A percentile compares a stretch with the other conserved stretches of the same genome.
These are phyloP conservation scores for Diploptera punctata DNA, from an alignment of 2,888 invertebrate genomes.

Conservation along the genomic window DNA sequence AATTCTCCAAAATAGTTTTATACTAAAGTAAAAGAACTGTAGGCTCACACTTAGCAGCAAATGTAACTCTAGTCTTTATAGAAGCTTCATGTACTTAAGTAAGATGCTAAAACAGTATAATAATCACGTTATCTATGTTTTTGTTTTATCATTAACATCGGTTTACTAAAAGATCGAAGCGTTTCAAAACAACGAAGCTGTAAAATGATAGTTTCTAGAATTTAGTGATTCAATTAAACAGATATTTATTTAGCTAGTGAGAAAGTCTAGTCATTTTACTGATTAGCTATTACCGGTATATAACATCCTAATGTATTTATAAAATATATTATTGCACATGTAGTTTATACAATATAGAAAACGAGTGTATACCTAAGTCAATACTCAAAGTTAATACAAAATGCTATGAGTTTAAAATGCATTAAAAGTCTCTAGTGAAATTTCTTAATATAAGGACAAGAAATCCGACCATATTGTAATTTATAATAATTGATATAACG, in stretches of 20 bases:
- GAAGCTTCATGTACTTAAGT: not conserved
- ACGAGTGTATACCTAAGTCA: conserved; percentile 31
- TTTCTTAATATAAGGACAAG: conserved; percentile 2
- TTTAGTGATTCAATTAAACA: not conserved
- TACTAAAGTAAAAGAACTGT: not conserved
- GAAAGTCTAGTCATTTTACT: conserved; percentile 28
- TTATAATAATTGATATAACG: conserved; percentile 27
- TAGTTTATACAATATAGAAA: conserved; percentile 4
- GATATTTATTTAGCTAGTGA: conserved; percentile 23
- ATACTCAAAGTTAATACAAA: conserved; percentile 21
- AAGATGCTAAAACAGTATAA: no score
- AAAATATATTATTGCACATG: conserved; percentile 22
- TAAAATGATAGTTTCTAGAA: conserved; percentile 19
- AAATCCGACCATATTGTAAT: conserved; percentile 30
- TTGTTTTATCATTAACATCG: conserved; percentile 6
- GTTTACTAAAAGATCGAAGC: conserved; percentile 36
- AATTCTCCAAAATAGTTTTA: not conserved
- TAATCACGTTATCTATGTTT: no score
- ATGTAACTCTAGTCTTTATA: conserved; percentile 7
- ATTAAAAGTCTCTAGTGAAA: conserved; percentile 19
- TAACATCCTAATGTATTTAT: not conserved
- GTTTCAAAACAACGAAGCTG: conserved; percentile 43
- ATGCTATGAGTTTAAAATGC: conserved; percentile 21
- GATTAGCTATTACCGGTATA: conserved; percentile 14
- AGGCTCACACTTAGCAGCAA: not conserved